Base-by-base conservation (phyloP, 2,888 invertebrate species). In the Troides aeacus region DNA sequence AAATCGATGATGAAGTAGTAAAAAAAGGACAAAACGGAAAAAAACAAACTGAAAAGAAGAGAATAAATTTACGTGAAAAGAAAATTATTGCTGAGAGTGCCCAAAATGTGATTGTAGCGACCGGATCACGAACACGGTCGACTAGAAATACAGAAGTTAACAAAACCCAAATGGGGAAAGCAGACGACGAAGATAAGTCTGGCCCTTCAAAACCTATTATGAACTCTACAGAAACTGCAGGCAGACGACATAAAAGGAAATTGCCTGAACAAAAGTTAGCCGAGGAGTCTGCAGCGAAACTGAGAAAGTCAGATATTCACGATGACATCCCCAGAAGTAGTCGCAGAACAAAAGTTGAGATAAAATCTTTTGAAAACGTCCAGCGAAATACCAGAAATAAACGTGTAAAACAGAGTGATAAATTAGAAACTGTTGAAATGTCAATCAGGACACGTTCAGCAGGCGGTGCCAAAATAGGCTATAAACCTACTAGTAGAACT, bases 201-300 rank as follows among this genome's bases (percentile, higher is more conserved):
- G 2, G 46, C 4, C 15, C 46, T 46, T 15, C 46, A 46, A 15
- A 46, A 12, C 46, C 46, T 46, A 4, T 46, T 46, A 46, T 15
- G 4, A 15, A 4, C 12, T 15, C 46, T 15, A 72, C 75, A 64
- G 58, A 74, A 18, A 77, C 73, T 66, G 73, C 71, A 3, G 74
- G 75, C 70, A 73, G 74, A 46, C 74, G 74, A 46, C 77, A 74
- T 69, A 71, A 67, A 72, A 30, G 72, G 60, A 76, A 78, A 68
- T 76, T 59, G 2, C 23, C 12, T 4, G 15, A 15, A 12, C 46
- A 46, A 15, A 46, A 46, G 46, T 46, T 59, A 1, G 58, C 7
- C 4, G 57, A 66, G 53, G 39, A 62, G 50, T 15, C 46, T 23
- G 7, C 62, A 17, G n/a, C 50, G 57, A 58, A 69, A 50, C 2